Conservation (phyloP, 2,888 invertebrate species). For the Diplolepis rosae region DNA sequence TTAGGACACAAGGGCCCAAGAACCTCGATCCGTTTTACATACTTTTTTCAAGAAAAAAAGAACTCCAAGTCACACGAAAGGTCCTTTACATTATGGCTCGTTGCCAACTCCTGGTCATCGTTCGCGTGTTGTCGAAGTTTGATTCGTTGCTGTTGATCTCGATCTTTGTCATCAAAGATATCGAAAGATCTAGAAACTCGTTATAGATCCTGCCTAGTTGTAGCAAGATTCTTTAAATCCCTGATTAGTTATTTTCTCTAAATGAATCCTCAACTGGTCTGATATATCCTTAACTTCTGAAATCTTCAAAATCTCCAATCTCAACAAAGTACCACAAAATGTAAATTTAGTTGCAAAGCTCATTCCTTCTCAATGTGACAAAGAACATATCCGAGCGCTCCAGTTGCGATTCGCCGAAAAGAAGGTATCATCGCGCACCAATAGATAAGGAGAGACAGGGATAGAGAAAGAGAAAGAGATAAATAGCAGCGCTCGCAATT, state of each 20-base stretch:
- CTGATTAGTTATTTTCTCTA: neutral
- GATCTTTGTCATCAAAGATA: neutral
- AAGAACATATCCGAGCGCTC: constrained; percentile 27
- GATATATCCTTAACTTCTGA: neutral
- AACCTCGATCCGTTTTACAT: constrained; percentile 8
- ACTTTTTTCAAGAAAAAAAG: neutral
- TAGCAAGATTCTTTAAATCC: neutral
- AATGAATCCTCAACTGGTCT: neutral
- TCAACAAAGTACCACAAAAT: too few relatives aligned
- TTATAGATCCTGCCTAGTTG: too few relatives aligned
- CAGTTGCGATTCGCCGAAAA: neutral
- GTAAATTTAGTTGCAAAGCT: constrained; percentile 18
- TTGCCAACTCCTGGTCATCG: constrained; percentile 5
- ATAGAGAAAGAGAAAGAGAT: constrained; percentile 44
- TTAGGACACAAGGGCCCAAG: constrained; percentile 10
- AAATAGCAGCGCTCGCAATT: constrained; percentile 44
- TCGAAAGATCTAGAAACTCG: neutral
- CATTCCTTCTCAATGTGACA: neutral
- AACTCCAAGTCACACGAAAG: constrained; percentile 11
- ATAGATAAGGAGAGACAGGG: constrained; percentile 33
- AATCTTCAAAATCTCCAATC: neutral
- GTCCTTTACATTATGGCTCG: constrained; percentile 4
- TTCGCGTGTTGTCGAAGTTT: neutral
- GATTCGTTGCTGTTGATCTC: constrained; percentile 18
- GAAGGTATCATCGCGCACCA: neutral